These are phyloP conservation scores for Oryzias melastigma DNA, from an alignment of 2,113 vertebrate genomes.

Conservation along the genomic window DNA sequence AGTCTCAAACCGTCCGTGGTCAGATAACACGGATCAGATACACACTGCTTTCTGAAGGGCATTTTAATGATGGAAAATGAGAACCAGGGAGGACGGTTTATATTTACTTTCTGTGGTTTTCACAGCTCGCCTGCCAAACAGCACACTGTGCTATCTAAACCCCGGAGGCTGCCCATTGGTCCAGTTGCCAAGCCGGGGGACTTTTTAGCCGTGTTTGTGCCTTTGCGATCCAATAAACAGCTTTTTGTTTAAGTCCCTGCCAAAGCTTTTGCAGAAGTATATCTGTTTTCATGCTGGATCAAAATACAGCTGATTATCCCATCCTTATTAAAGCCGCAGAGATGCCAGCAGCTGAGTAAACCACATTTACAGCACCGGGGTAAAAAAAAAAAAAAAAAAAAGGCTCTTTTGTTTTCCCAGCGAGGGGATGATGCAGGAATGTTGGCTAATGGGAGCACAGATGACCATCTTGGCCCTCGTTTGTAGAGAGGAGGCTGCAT, in stretches of 20 bases:
- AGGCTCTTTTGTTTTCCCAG: conserved; percentile 50
- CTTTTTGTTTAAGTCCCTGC: conserved; percentile 42
- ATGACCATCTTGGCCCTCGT: conserved; percentile 44
- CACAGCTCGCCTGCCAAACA: conserved; percentile 15
- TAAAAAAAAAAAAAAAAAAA: background rate
- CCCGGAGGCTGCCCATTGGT: conserved; percentile 41
- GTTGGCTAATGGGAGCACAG: conserved; percentile 54
- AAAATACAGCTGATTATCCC: conserved; percentile 54
- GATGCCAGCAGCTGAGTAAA: conserved; percentile 36
- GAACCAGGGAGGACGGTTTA: conserved; percentile 15
- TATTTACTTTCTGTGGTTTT: conserved; percentile 17
- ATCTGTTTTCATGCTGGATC: conserved; percentile 42
- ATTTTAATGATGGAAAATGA: conserved; percentile 16
- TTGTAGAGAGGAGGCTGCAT: conserved; percentile 35
- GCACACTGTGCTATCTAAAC: conserved; percentile 25
- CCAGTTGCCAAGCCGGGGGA: conserved; percentile 26
- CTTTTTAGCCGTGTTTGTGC: conserved; percentile 37
- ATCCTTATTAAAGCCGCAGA: conserved; percentile 47
- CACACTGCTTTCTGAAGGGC: conserved; percentile 11
- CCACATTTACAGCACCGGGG: conserved; percentile 30
- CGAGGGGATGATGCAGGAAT: conserved; percentile 41
- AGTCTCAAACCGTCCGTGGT: background rate
- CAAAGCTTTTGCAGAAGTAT: conserved; percentile 48
- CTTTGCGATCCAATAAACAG: conserved; percentile 29
- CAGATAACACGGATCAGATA: background rate